phyloP scores from a whole-genome alignment of 2,888 invertebrate species.

The Tromatobia lineatoria region DNA sequence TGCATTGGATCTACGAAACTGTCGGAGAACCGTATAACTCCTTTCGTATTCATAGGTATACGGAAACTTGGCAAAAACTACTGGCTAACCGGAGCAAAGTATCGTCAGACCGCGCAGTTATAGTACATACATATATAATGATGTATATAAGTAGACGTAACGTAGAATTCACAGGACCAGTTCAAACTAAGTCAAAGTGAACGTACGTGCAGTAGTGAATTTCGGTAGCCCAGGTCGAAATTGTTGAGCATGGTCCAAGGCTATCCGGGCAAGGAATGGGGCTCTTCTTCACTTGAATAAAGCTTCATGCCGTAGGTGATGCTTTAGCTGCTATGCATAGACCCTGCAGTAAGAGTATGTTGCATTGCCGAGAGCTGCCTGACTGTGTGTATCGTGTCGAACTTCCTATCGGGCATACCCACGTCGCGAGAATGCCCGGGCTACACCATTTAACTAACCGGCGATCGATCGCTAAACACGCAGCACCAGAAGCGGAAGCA shows the following conservation, averaged over 20 bases:
- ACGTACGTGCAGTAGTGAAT: conserved; percentile 11
- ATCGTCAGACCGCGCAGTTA: conserved; percentile 6
- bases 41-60: conserved; percentile 49
- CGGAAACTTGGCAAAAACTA: conserved; percentile 31
- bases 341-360: conserved; percentile 6
- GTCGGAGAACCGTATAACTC: conserved; percentile 15
- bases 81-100: conserved; percentile 24
- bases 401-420: conserved; percentile 42
- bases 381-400: conserved; percentile 52
- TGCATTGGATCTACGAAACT: conserved; percentile 10
- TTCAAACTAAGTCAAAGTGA: conserved; percentile 39
- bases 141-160: not conserved
- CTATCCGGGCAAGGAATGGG: conserved; percentile 14
- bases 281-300: conserved; percentile 23
- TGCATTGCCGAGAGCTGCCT: conserved; percentile 23
- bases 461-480: conserved; percentile 54
- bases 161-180: conserved; percentile 7
- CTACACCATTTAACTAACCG: conserved; percentile 57
- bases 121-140: not conserved
- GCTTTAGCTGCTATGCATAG: not conserved
- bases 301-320: conserved; percentile 26
- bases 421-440: conserved; percentile 45
- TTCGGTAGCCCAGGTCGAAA: conserved; percentile 33
- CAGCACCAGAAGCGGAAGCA: conserved; percentile 43
- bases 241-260: conserved; percentile 38